phyloP scores from a whole-genome alignment of 2,797 vertebrate genomes.

The Taenioides sp. region DNA sequence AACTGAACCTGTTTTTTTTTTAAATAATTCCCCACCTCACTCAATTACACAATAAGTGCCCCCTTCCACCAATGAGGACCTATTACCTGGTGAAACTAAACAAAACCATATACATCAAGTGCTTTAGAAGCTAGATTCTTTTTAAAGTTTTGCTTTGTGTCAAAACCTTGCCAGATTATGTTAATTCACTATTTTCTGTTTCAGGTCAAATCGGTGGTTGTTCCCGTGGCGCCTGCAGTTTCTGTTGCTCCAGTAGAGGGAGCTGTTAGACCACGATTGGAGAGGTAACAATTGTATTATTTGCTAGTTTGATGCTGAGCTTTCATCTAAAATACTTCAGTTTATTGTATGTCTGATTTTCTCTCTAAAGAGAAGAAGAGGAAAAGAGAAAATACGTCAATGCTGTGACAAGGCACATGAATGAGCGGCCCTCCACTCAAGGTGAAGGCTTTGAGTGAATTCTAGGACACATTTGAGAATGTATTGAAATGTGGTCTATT shows the following conservation, averaged over 20 bases:
- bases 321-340: background rate
- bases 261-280: background rate
- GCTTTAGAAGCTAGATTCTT: no score
- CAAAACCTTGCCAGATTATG: no score
- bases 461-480: background rate
- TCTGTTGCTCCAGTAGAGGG: background rate
- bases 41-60: no score
- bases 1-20: no score
- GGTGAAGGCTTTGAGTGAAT: constrained; percentile 55
- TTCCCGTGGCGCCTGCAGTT: constrained; percentile 21
- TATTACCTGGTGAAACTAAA: no score
- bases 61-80: no score
- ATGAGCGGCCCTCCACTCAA: constrained; percentile 31
- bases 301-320: background rate
- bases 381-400: constrained; percentile 62
- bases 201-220: constrained; percentile 64
- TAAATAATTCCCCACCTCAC: no score
- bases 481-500: background rate
- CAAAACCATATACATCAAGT: no score
- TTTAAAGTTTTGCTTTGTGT: no score
- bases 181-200: constrained; percentile 7
- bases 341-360: background rate
- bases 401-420: constrained; percentile 62
- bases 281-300: background rate
- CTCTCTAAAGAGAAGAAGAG: constrained; percentile 40